These are phyloP conservation scores for Electrona antarctica DNA, from an alignment of 2,113 vertebrate genomes.

Conservation along the genomic window DNA sequence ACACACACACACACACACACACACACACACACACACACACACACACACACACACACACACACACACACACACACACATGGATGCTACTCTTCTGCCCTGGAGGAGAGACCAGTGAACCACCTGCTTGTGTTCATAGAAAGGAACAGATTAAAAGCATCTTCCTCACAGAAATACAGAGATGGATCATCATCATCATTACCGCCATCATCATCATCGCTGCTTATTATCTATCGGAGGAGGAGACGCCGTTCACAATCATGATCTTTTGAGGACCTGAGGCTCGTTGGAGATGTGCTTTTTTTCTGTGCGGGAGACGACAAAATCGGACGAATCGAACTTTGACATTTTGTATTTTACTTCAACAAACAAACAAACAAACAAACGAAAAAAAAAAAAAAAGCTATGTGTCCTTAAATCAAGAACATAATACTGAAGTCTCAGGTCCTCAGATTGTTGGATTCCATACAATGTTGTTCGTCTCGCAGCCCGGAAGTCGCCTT, in stretches of 20 bases:
- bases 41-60: slow-evolving; percentile 5
- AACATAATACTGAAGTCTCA: too few species aligned
- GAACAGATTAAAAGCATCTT: slow-evolving; percentile 11
- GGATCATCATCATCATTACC: background rate
- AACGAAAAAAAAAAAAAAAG: too few species aligned
- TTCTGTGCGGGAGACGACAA: background rate
- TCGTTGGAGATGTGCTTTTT: background rate
- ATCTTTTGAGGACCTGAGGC: slow-evolving; percentile 13
- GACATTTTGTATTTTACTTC: too few species aligned
- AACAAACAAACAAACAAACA: too few species aligned
- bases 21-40: slow-evolving; percentile 9
- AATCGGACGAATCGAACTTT: too few species aligned
- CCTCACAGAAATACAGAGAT: slow-evolving; percentile 25
- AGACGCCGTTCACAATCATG: slow-evolving; percentile 3
- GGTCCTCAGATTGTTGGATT: too few species aligned
- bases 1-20: background rate
- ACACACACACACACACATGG: background rate
- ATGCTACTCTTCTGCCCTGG: slow-evolving; percentile 63
- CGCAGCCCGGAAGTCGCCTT: too few species aligned
- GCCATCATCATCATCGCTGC: slow-evolving; percentile 28
- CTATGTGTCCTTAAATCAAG: too few species aligned
- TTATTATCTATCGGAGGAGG: background rate
- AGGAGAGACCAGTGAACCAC: slow-evolving; percentile 50
- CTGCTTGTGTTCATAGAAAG: slow-evolving; percentile 17
- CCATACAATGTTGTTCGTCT: too few species aligned